Percentiles rank a stretch among this genome's conserved stretches.
phyloP scores from a whole-genome alignment of 2,113 vertebrate genomes.

The Oryzias celebensis region DNA sequence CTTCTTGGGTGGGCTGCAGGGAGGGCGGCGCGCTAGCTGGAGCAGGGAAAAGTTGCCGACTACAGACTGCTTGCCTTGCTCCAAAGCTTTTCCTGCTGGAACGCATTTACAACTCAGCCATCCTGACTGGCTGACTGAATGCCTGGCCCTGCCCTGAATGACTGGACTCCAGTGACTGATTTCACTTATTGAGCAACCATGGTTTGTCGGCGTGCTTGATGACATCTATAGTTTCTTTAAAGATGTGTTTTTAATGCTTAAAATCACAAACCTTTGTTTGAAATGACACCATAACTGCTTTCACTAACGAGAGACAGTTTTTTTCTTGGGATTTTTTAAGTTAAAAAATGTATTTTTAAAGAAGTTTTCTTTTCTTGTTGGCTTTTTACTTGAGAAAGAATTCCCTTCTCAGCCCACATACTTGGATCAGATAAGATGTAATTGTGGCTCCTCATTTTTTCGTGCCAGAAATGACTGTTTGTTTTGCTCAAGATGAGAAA shows the following conservation, averaged over 20 bases:
- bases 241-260: constrained; percentile 6
- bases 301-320: neutral
- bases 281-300: constrained; percentile 6
- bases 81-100: constrained; percentile 76
- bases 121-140: constrained; percentile 62
- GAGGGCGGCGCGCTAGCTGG: constrained; percentile 66
- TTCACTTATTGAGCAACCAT: constrained; percentile 40
- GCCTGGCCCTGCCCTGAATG: constrained; percentile 34
- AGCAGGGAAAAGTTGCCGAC: constrained; percentile 74
- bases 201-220: constrained; percentile 3
- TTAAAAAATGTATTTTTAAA: neutral
- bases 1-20: constrained; percentile 85
- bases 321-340: constrained; percentile 2
- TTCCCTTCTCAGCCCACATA: constrained; percentile 37
- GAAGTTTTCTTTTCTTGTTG: constrained; percentile 4
- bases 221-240: constrained; percentile 7
- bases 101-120: constrained; percentile 74
- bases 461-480: constrained; percentile 68
- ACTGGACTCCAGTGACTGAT: constrained; percentile 36
- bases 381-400: constrained; percentile 2
- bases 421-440: constrained; percentile 73
- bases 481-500: constrained; percentile 68
- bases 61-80: constrained; percentile 74
- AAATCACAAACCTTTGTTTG: neutral
- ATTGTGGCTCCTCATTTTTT: constrained; percentile 62